Conservation (phyloP, 2,797 vertebrate species). For the Pangasius djambal region DNA sequence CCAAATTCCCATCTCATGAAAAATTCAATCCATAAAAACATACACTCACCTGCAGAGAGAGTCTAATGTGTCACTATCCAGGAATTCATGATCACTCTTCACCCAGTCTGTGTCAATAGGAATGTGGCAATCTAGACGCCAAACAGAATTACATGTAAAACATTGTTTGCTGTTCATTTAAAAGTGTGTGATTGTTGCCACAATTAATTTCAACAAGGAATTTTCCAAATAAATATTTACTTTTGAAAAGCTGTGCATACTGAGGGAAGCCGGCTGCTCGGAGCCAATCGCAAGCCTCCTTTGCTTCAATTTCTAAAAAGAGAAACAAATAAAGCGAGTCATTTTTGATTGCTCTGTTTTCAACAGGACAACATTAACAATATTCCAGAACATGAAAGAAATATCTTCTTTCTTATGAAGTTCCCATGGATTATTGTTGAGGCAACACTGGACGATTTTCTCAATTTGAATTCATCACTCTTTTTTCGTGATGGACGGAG, state of each 20-base stretch:
- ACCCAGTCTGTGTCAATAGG: conserved; percentile 82
- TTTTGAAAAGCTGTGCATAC: conserved; percentile 86
- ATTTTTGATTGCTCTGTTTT: conserved; percentile 57
- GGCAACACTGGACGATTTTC: conserved; percentile 60
- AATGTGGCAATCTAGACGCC: conserved; percentile 79
- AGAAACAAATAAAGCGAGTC: conserved; percentile 58
- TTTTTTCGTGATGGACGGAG: conserved; percentile 38
- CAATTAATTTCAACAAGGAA: conserved; percentile 16
- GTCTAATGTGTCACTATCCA: conserved; percentile 84
- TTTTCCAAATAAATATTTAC: conserved; percentile 68
- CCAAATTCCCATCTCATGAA: conserved; percentile 30
- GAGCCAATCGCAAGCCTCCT: conserved; percentile 88
- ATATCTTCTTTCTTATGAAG: conserved; percentile 34
- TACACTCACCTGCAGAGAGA: conserved; percentile 83
- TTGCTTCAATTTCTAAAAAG: conserved; percentile 87
- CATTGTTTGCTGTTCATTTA: conserved; percentile 38
- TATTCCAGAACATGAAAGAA: not conserved
- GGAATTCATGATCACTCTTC: conserved; percentile 83
- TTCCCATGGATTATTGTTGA: conserved; percentile 39
- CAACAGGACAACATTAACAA: conserved; percentile 67
- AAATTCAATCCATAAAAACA: not conserved
- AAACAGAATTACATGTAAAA: conserved; percentile 38
- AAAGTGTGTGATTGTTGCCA: conserved; percentile 8
- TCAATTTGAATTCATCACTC: conserved; percentile 61
- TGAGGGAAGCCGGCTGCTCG: conserved; percentile 87